Conservation (phyloP, 2,797 vertebrate genomes). For the Alcedo quadribrachys region DNA sequence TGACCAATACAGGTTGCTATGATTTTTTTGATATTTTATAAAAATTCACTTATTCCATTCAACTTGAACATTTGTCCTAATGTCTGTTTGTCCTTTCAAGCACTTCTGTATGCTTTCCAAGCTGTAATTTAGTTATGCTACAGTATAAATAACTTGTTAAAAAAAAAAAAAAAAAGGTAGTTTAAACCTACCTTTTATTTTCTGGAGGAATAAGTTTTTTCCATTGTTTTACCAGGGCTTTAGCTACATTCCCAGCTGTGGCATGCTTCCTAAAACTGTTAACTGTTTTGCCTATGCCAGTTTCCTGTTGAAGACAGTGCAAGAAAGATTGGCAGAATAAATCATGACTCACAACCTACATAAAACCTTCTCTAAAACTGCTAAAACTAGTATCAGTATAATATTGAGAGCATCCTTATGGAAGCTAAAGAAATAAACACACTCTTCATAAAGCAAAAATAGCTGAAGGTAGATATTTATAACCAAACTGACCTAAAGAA, state of each 20-base stretch:
- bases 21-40: neutral
- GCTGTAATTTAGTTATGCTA: neutral
- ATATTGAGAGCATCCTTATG: neutral
- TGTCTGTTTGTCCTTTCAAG: neutral
- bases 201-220: constrained; percentile 81
- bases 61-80: neutral
- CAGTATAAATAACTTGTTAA: neutral
- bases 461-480: neutral
- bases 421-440: neutral
- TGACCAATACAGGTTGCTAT: neutral
- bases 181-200: constrained; percentile 71
- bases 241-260: constrained; percentile 82
- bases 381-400: neutral
- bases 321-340: neutral
- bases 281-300: constrained; percentile 86
- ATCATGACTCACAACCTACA: neutral
- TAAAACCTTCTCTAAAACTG: neutral
- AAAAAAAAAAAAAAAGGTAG: neutral
- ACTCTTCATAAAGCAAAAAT: neutral
- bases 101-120: neutral
- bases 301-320: constrained; percentile 77
- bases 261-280: constrained; percentile 84
- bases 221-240: constrained; percentile 81
- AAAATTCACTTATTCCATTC: neutral
- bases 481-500: neutral